phyloP scores from a whole-genome alignment of 2,797 vertebrate genomes.

The Avahi laniger region DNA sequence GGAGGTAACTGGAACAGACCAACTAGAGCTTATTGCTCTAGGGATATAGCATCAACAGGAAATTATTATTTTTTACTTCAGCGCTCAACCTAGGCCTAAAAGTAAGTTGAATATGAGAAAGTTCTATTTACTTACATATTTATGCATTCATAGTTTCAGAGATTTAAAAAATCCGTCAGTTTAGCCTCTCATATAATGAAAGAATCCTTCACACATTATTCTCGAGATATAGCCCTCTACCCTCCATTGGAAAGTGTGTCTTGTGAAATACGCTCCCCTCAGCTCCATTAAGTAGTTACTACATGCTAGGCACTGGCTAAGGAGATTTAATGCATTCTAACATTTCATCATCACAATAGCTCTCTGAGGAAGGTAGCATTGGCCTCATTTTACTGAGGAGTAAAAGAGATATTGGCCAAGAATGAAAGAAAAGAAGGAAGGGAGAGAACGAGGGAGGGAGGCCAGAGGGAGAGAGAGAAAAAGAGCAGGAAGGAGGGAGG shows the following conservation, averaged over 20 bases:
- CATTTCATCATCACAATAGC: neutral
- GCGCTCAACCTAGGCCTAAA: neutral
- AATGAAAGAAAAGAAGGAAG: neutral
- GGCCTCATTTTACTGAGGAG: neutral
- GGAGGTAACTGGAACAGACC: neutral
- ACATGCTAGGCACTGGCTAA: neutral
- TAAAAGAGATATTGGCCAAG: neutral
- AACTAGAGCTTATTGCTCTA: neutral
- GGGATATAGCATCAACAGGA: neutral
- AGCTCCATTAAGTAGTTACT: neutral
- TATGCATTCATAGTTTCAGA: neutral
- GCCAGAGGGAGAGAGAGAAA: fast-evolving
- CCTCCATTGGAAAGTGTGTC: neutral
- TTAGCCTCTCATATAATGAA: neutral
- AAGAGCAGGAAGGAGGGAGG: fast-evolving
- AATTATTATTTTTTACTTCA: neutral
- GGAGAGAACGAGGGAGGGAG: fast-evolving
- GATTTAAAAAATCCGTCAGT: neutral
- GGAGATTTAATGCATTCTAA: neutral
- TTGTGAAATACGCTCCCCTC: neutral
- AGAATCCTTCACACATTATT: neutral
- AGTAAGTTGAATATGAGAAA: neutral
- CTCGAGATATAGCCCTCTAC: neutral
- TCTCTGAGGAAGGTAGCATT: neutral
- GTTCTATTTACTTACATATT: neutral